These are phyloP conservation scores for Hypocryptadius cinnamomeus DNA, from an alignment of 2,113 vertebrate species.

Conservation along the genomic window DNA sequence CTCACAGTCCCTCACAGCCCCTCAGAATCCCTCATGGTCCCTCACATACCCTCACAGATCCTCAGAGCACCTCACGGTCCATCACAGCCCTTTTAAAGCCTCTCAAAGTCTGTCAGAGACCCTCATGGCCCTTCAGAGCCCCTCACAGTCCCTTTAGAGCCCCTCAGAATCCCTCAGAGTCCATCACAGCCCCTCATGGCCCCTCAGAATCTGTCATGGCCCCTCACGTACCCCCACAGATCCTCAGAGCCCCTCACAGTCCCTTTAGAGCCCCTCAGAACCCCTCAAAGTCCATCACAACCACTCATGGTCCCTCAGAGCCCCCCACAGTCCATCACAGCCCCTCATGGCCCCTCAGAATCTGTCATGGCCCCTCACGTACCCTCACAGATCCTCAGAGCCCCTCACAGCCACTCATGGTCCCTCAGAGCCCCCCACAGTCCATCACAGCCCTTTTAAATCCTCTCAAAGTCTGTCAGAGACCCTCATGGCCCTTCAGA, in stretches of 20 bases:
- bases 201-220: background rate
- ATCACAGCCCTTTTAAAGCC: rapidly evolving
- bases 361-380: no score
- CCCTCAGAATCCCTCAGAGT: rapidly evolving
- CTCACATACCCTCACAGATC: background rate
- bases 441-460: rapidly evolving
- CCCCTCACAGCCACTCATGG: no score
- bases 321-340: background rate
- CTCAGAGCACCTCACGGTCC: rapidly evolving
- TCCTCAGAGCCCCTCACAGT: no score
- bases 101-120: no score
- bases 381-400: no score
- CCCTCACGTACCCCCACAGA: no score
- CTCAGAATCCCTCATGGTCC: rapidly evolving
- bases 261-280: no score
- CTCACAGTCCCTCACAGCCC: rapidly evolving
- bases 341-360: background rate
- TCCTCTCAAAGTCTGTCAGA: background rate
- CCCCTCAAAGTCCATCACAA: no score
- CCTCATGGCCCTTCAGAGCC: background rate
- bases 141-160: background rate
- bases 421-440: background rate
- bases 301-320: no score
- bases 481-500: no score
- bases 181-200: background rate